Evolutionary conservation across 2,888 invertebrate genomes (phyloP).

Genomic region (Lysandra coridon): DNA sequence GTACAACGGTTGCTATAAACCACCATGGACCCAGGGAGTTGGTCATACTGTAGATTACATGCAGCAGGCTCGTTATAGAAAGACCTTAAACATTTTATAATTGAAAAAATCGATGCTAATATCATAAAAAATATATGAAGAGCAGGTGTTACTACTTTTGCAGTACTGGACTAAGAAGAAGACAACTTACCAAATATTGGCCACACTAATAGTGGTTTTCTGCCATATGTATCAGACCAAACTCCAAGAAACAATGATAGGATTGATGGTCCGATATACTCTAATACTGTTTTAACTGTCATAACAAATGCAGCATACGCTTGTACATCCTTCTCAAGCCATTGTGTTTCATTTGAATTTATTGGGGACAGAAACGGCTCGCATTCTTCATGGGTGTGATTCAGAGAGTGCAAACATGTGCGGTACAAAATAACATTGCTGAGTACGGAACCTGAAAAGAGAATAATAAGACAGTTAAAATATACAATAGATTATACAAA

Average conservation of each 20-base stretch:
- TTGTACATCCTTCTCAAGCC: conserved; percentile 78
- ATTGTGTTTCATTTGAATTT: conserved; percentile 73
- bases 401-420: conserved; percentile 82
- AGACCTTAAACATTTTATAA: conserved; percentile 55
- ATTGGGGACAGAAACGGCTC: conserved; percentile 72
- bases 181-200: conserved; percentile 80
- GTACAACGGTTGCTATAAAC: conserved; percentile 77
- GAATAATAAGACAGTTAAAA: background rate
- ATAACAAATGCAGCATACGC: conserved; percentile 82
- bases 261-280: conserved; percentile 84
- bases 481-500: no score
- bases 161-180: background rate
- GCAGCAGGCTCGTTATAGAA: conserved; percentile 54
- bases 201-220: conserved; percentile 84
- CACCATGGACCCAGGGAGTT: conserved; percentile 69
- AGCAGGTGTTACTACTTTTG: background rate
- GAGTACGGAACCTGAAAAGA: conserved; percentile 75
- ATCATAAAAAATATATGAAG: background rate
- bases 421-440: conserved; percentile 85
- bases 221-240: conserved; percentile 90
- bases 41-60: conserved; percentile 60
- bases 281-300: conserved; percentile 82
- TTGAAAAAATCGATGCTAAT: background rate
- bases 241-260: conserved; percentile 87
- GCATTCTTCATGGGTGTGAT: conserved; percentile 82